Percentiles rank a stretch among this genome's conserved stretches.
Conservation (phyloP, 2,888 invertebrate genomes). For the Amphipoea lucens region DNA sequence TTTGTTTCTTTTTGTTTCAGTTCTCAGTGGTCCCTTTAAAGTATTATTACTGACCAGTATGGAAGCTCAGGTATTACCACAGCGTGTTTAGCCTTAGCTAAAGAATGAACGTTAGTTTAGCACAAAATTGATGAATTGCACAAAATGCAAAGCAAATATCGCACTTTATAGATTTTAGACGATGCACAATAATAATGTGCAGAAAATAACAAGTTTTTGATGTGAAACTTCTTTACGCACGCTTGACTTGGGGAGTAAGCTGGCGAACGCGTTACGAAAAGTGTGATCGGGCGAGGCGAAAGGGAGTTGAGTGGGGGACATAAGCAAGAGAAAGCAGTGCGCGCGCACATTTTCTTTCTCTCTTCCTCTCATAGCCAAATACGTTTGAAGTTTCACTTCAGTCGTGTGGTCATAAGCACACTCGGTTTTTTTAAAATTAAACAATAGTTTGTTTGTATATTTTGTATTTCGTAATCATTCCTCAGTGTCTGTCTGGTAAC, state of each 20-base stretch:
- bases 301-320: no score
- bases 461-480: constrained; percentile 25
- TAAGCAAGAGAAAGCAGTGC: no score
- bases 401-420: no score
- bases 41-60: constrained; percentile 71
- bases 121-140: constrained; percentile 64
- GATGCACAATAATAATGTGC: constrained; percentile 34
- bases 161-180: constrained; percentile 36
- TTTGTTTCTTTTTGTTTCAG: constrained; percentile 84
- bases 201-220: neutral
- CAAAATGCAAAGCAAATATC: constrained; percentile 56
- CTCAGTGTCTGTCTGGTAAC: neutral
- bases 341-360: no score
- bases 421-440: neutral
- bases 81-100: constrained; percentile 37
- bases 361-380: no score
- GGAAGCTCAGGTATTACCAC: constrained; percentile 24
- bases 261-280: no score
- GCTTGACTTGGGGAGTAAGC: no score
- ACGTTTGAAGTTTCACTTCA: no score
- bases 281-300: no score
- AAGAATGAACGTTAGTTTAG: constrained; percentile 33
- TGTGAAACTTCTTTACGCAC: no score
- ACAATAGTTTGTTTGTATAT: neutral
- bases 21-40: constrained; percentile 84